Evolutionary conservation across 2,113 vertebrate species (phyloP).

Genomic region (Cinclus cinclus): DNA sequence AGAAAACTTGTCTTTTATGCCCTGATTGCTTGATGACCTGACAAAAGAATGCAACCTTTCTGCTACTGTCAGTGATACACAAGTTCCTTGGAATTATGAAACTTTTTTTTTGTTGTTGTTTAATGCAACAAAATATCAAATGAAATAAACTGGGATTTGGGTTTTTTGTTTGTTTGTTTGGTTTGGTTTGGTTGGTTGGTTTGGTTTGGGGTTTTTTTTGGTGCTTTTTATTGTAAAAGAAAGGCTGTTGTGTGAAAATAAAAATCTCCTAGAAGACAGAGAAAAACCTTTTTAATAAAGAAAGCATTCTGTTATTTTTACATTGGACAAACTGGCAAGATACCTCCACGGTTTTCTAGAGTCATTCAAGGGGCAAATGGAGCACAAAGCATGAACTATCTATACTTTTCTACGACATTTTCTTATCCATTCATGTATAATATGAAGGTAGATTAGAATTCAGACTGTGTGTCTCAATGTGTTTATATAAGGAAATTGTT

Average conservation of each 20-base stretch:
- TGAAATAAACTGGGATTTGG: background rate
- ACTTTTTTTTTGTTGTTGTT: background rate
- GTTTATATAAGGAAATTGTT: background rate
- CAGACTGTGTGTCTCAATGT: background rate
- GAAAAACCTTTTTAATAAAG: background rate
- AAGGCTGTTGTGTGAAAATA: background rate
- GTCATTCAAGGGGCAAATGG: background rate
- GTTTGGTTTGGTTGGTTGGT: background rate
- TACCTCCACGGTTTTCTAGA: background rate
- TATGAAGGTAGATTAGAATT: background rate
- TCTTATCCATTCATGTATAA: background rate
- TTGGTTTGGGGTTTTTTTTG: background rate
- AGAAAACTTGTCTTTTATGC: background rate
- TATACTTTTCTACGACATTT: background rate
- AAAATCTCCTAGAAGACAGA: background rate
- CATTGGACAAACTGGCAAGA: background rate
- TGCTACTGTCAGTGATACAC: background rate
- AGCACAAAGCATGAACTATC: background rate
- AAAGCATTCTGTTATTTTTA: background rate
- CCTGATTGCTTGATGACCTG: background rate
- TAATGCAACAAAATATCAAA: background rate
- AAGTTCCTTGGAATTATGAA: background rate
- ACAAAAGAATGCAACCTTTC: background rate
- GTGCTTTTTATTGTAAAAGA: background rate
- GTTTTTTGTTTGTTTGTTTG: background rate